Percentiles rank a stretch among this genome's conserved stretches.
phyloP scores from a whole-genome alignment of 2,797 vertebrate species.

The Borostomias antarcticus region DNA sequence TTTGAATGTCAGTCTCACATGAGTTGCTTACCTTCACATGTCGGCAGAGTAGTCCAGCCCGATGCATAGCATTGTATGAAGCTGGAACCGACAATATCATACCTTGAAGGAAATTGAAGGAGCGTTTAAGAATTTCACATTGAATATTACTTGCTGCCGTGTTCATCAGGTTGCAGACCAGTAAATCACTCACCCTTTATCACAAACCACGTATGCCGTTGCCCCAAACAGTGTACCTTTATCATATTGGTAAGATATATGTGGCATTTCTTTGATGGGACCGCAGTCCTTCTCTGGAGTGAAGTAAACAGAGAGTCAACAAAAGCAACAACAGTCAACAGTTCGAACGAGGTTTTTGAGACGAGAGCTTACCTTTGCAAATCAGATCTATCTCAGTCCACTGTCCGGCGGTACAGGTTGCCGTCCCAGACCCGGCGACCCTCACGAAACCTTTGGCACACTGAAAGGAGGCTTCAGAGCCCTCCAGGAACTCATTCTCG shows the following conservation, averaged over 20 bases:
- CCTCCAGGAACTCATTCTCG: slow-evolving; percentile 50
- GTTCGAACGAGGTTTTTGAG: background rate
- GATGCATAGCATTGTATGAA: slow-evolving; percentile 31
- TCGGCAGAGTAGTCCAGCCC: slow-evolving; percentile 56
- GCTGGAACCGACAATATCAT: slow-evolving; percentile 38
- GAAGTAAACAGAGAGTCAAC: slow-evolving; percentile 8
- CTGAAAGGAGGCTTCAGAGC: background rate
- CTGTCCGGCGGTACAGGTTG: slow-evolving; percentile 24
- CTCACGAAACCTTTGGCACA: slow-evolving; percentile 48
- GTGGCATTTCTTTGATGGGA: accelerated
- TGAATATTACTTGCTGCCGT: background rate
- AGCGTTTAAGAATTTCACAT: background rate
- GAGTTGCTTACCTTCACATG: slow-evolving; percentile 59
- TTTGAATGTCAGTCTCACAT: background rate
- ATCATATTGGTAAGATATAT: slow-evolving; percentile 38
- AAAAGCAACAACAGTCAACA: background rate
- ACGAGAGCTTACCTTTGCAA: slow-evolving; percentile 64
- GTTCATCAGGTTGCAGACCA: background rate
- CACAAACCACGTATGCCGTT: slow-evolving; percentile 1
- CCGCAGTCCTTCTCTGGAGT: slow-evolving; percentile 73
- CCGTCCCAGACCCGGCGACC: slow-evolving; percentile 33
- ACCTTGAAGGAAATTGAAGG: slow-evolving; percentile 53
- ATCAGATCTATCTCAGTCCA: slow-evolving; percentile 60
- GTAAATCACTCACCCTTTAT: slow-evolving; percentile 68
- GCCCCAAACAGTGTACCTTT: slow-evolving; percentile 62